A percentile compares a stretch with the other conserved stretches of the same genome.
Evolutionary conservation across 2,888 invertebrate species (phyloP).

Genomic region (Stramonita haemastoma): DNA sequence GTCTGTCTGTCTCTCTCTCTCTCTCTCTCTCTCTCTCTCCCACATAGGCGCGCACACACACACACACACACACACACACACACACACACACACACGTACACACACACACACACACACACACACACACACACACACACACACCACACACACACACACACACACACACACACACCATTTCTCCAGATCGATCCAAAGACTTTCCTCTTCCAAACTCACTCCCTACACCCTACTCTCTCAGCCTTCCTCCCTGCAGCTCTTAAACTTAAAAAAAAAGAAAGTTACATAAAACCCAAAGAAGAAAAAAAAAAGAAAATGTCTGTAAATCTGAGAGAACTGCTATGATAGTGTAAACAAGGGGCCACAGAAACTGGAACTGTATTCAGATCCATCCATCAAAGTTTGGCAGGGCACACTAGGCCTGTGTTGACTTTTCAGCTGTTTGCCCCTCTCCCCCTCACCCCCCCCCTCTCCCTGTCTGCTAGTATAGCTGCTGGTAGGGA

Average conservation of each 20-base stretch:
- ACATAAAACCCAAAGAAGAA: neutral
- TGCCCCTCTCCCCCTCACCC: neutral
- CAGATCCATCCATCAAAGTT: slow-evolving; percentile 31
- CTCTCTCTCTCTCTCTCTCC: too few relatives aligned
- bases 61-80: slow-evolving; percentile 15
- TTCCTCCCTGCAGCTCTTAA: too few relatives aligned
- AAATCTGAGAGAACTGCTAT: neutral
- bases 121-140: neutral
- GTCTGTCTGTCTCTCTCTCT: too few relatives aligned
- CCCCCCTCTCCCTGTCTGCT: too few relatives aligned
- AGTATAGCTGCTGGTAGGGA: too few relatives aligned
- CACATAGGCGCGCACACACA: slow-evolving; percentile 4
- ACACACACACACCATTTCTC: neutral
- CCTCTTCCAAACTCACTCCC: too few relatives aligned
- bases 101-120: neutral
- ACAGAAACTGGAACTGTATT: slow-evolving; percentile 9
- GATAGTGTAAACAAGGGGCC: slow-evolving; percentile 23
- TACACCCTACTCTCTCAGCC: too few relatives aligned
- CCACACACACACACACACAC: neutral
- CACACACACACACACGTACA: slow-evolving; percentile 8
- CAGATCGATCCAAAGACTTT: neutral
- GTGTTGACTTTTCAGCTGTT: slow-evolving; percentile 25
- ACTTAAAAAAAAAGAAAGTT: too few relatives aligned
- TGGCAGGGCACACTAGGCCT: neutral
- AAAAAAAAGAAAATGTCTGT: neutral